These are phyloP conservation scores for Platyrinchus mystaceus DNA, from an alignment of 2,797 vertebrate species.

Conservation along the genomic window DNA sequence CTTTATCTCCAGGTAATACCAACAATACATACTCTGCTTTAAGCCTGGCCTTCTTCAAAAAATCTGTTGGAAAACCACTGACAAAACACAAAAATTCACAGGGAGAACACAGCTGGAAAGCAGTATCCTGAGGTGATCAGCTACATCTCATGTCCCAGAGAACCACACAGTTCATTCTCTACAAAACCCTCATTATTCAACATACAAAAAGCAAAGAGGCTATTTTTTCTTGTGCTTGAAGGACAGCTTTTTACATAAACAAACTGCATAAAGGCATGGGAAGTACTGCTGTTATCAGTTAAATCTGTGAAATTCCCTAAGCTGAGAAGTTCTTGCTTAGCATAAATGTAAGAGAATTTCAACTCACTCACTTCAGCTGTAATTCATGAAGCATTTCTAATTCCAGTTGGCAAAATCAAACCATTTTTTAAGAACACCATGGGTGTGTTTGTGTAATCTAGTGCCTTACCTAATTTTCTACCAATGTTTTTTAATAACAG, in stretches of 20 bases:
- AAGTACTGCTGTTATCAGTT: background rate
- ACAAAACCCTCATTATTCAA: background rate
- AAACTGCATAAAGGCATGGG: background rate
- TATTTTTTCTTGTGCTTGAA: constrained; percentile 4
- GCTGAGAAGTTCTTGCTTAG: background rate
- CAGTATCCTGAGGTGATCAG: background rate
- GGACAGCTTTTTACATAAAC: constrained; percentile 38
- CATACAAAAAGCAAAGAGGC: background rate
- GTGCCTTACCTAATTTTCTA: background rate
- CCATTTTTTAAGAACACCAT: background rate
- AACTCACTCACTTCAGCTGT: background rate
- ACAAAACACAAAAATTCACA: background rate
- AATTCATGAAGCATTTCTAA: background rate
- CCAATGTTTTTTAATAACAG: background rate
- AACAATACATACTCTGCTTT: background rate
- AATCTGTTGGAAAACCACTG: background rate
- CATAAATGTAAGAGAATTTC: background rate
- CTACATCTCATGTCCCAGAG: constrained; percentile 15
- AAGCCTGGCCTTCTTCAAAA: background rate
- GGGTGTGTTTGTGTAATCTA: background rate
- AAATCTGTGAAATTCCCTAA: background rate
- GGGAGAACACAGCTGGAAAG: background rate
- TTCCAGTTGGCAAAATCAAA: background rate
- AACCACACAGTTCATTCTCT: background rate
- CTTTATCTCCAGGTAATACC: background rate